phyloP scores from a whole-genome alignment of 2,797 vertebrate species.

The Glyptemys insculpta region DNA sequence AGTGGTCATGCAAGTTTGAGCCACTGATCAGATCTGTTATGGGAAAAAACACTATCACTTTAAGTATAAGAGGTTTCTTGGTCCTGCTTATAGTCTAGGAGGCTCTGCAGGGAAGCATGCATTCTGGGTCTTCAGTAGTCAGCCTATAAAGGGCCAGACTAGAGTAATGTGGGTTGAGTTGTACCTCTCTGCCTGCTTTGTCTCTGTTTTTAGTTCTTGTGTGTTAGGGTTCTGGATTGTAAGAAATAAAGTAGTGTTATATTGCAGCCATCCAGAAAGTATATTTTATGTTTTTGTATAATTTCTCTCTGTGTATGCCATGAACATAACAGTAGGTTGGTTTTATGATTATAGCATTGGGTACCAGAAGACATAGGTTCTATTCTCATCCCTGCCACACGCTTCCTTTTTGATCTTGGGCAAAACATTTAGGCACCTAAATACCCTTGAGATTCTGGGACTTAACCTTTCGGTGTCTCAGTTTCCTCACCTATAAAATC shows the following conservation, averaged over 20 bases:
- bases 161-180: not conserved
- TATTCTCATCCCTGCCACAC: not conserved
- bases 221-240: not conserved
- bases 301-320: not conserved
- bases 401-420: accelerated
- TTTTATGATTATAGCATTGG: not conserved
- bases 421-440: not conserved
- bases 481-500: not conserved
- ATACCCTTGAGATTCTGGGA: not conserved
- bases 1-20: not conserved
- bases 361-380: not conserved
- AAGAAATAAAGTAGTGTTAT: not conserved
- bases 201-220: not conserved
- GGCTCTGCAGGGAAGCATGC: not conserved
- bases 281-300: not conserved
- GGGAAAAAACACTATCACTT: not conserved
- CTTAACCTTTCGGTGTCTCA: not conserved
- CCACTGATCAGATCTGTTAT: not conserved
- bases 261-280: not conserved
- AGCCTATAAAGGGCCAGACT: not conserved
- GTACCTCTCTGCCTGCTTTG: not conserved
- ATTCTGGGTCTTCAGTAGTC: not conserved
- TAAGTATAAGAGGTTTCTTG: not conserved
- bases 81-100: not conserved
- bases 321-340: not conserved